Conservation (phyloP, 64 coral and sea anemone genomes). For the Dendrophyllia cribrosa region DNA sequence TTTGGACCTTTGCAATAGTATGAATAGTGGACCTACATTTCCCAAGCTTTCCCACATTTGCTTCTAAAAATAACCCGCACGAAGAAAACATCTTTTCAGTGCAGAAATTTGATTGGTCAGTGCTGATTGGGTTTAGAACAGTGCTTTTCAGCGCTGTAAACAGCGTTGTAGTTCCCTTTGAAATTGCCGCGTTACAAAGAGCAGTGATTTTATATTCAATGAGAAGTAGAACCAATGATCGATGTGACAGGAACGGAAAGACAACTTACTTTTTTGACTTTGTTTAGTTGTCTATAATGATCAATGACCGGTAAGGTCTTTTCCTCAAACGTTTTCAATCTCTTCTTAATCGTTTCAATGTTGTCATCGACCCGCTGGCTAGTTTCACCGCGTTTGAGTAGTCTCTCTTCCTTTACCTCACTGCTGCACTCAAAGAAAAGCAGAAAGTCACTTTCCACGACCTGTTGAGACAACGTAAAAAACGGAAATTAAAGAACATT, state of each 20-base stretch:
- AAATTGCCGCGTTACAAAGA: too few relatives aligned
- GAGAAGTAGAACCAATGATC: too few relatives aligned
- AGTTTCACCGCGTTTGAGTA: conserved; percentile 89
- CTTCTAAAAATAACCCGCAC: too few relatives aligned
- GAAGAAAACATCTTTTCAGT: too few relatives aligned
- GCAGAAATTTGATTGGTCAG: too few relatives aligned
- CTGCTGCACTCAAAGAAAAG: conserved; percentile 91
- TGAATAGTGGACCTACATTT: too few relatives aligned
- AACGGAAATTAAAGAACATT: neutral
- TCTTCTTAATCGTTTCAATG: conserved; percentile 94
- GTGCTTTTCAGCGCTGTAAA: too few relatives aligned
- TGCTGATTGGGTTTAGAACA: too few relatives aligned
- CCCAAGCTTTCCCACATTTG: too few relatives aligned
- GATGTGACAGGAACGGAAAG: neutral
- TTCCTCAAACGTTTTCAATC: conserved; percentile 88
- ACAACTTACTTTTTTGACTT: conserved; percentile 74
- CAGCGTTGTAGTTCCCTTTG: too few relatives aligned
- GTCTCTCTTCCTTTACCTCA: conserved; percentile 93
- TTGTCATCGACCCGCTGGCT: conserved; percentile 95
- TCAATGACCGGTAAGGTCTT: conserved; percentile 95
- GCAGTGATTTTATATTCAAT: too few relatives aligned
- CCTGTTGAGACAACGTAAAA: conserved; percentile 41
- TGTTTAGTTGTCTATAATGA: conserved; percentile 75
- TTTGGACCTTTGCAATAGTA: too few relatives aligned
- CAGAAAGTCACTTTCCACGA: conserved; percentile 92